phyloP scores from a whole-genome alignment of 2,797 vertebrate genomes.

The Hypotaenidia okinawae region DNA sequence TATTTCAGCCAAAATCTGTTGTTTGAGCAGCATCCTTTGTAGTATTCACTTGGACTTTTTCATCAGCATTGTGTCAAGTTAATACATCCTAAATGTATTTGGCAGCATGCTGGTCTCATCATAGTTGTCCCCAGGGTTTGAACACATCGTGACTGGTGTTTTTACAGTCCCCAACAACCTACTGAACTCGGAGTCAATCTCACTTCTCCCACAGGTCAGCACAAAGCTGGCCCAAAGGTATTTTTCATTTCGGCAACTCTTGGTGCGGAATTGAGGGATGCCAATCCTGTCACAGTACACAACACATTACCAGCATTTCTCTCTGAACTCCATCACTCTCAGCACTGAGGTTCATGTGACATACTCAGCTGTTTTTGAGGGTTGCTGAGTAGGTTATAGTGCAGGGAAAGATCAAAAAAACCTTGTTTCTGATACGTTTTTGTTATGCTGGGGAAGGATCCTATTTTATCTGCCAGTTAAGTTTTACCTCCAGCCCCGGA shows the following conservation, averaged over 20 bases:
- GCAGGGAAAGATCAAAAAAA: background rate
- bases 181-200: background rate
- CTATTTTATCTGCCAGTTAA: background rate
- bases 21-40: background rate
- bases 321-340: background rate
- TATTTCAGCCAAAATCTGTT: background rate
- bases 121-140: background rate
- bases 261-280: background rate
- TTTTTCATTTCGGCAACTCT: background rate
- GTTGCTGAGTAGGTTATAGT: background rate
- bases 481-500: background rate
- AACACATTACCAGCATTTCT: fast-evolving
- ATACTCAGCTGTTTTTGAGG: background rate
- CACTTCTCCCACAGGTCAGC: background rate
- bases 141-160: background rate
- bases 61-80: background rate
- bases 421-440: fast-evolving
- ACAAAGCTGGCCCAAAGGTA: background rate
- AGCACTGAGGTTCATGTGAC: background rate
- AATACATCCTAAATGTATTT: background rate
- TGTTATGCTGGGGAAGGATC: background rate
- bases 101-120: slow-evolving; percentile 4
- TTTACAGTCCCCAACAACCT: background rate
- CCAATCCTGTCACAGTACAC: background rate
- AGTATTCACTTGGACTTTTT: background rate